These are phyloP conservation scores for Chloroclystis v-ata DNA, from an alignment of 2,888 invertebrate species.

Conservation along the genomic window DNA sequence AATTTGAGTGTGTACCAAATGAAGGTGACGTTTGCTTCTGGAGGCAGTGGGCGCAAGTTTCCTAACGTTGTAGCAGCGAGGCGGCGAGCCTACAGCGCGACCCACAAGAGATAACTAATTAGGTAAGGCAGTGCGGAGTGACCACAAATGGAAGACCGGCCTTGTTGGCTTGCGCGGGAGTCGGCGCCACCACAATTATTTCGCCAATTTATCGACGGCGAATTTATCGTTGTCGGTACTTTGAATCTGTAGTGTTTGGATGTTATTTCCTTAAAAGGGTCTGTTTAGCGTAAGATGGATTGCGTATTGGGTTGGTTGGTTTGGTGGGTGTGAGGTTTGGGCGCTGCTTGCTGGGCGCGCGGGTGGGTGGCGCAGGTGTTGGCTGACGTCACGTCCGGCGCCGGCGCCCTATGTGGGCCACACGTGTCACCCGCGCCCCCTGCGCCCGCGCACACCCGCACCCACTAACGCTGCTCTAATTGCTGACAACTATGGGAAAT, in stretches of 20 bases:
- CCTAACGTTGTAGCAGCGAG: conserved; percentile 49
- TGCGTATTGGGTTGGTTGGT: conserved; percentile 5
- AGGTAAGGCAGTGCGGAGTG: conserved; percentile 51
- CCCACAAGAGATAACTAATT: conserved; percentile 72
- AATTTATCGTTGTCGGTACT: conserved; percentile 17
- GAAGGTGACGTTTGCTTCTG: conserved; percentile 11
- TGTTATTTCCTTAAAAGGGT: conserved; percentile 10
- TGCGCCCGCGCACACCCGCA: conserved; percentile 35
- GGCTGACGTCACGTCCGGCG: conserved; percentile 64
- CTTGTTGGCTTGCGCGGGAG: conserved; percentile 66
- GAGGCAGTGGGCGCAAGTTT: conserved; percentile 17
- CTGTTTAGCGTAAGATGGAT: conserved; percentile 3
- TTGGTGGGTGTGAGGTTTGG: neutral
- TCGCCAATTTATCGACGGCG: conserved; percentile 42
- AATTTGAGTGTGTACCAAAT: too few relatives aligned
- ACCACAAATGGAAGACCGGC: conserved; percentile 68
- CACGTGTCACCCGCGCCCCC: conserved; percentile 60
- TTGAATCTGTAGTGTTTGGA: conserved; percentile 3
- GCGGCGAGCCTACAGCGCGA: conserved; percentile 53
- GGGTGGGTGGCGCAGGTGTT: conserved; percentile 53
- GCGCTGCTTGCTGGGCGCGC: conserved; percentile 31
- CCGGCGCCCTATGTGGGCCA: conserved; percentile 67
- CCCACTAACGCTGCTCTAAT: conserved; percentile 62
- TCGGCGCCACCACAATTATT: conserved; percentile 57
- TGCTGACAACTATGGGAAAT: conserved; percentile 73